phyloP scores from a whole-genome alignment of 2,888 invertebrate genomes.

The Prionchulus punctatus region DNA sequence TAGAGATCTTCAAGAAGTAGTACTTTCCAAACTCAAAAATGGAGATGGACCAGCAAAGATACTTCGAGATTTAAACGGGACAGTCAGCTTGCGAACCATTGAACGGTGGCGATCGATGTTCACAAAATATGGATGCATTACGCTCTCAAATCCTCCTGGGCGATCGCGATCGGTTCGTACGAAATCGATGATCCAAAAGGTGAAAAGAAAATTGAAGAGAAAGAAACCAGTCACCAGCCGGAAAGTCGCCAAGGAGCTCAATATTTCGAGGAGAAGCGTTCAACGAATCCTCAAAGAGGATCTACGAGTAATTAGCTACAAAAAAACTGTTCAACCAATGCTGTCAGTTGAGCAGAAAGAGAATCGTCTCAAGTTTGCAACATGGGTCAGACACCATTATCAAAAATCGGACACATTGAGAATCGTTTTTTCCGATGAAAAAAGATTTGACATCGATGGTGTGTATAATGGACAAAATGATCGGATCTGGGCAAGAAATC shows the following conservation, averaged over 20 bases:
- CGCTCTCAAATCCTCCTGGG: background rate
- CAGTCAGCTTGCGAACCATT: background rate
- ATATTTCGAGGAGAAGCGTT: background rate
- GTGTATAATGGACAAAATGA: background rate
- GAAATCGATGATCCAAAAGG: background rate
- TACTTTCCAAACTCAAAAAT: too few species aligned
- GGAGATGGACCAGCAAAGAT: too few species aligned
- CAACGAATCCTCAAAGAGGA: too few species aligned
- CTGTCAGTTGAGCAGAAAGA: background rate
- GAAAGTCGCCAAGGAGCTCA: background rate
- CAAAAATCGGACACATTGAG: background rate
- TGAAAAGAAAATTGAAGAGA: background rate
- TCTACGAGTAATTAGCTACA: background rate
- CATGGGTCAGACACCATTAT: background rate
- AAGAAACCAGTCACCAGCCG: background rate
- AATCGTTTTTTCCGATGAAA: background rate
- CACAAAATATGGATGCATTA: background rate
- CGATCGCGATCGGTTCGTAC: background rate
- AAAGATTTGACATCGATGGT: background rate
- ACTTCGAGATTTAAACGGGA: background rate
- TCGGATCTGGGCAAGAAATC: background rate
- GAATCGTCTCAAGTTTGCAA: background rate
- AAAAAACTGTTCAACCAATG: background rate
- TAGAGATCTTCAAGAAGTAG: too few species aligned
- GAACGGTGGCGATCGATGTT: background rate